Base-by-base conservation (phyloP, 2,797 vertebrate species). In the Muscicapa comitata region DNA sequence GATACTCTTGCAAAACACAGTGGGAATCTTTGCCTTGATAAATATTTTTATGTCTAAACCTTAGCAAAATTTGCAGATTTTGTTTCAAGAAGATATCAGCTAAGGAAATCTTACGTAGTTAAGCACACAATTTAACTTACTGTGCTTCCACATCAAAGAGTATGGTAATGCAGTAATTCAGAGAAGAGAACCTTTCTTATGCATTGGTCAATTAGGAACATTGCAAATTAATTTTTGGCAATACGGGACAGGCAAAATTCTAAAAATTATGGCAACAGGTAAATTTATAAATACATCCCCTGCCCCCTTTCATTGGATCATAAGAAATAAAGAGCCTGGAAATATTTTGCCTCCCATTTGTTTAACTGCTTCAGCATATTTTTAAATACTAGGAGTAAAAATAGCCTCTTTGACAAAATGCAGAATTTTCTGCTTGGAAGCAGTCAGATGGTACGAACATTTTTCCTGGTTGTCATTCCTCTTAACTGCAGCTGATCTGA, bases 281-380 rank as follows among this genome's bases (percentile, higher is more conserved):
- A 81, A 48, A 25, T 86, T 86, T 50, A 58, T 37, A 77, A 85
- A 81, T 28, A 11, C 5, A 35, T 9, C 4, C 7, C 16, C 13
- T 21, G 4, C 3, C 8, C 45, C 6, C 23, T 31, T 33, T 78
- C 42, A 33, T 37, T 78, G 43, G 45, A 51, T 18, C 5, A 18
- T 29, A 81, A 37, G 48, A 86, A 85, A 66, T 28, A 73, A 72
- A 90, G 18, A 94, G 74, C 31, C 66, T 87, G 35, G 35, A 67
- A 79, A 74, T 93, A 91, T 54, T 92, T 89, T 92, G 67, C 63
- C 20, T 79, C 55, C 37, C 17, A 42, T 94, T 92, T 91, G 20
- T 91, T 94, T 88, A 88, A 93, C 63, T 90, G 71, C 81, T 94
- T 89, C 77, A 85, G 71, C 88, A 74, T 57, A 87, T 92, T 94